Base-by-base conservation (phyloP, 2,797 vertebrate species). In the Pipistrellus pygmaeus region DNA sequence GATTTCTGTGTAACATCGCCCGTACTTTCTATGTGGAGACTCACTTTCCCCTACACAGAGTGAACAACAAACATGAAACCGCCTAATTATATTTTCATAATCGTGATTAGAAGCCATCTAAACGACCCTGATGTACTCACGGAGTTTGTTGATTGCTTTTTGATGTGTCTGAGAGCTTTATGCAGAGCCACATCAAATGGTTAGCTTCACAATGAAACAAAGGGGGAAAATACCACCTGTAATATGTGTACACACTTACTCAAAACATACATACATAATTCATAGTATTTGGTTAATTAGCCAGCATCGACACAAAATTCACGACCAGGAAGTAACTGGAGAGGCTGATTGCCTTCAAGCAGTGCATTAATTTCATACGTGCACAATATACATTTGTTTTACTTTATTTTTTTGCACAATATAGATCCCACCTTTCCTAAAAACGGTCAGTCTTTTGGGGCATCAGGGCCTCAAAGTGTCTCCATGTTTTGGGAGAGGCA, bases 121-220 rank as follows among this genome's bases (percentile, higher is more conserved):
- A 98, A 98, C 98, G 96, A 98, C 97, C 98, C 97, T 98, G 98
- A 98, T 97, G 97, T 97, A 98, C 97, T 98, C 98, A 98, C 97
- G 98, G 97, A 98, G 98, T 98, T 98, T 98, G 98, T 97, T 98
- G 98, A 98, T 98, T 98, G 98, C 97, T 98, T 98, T 98, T 98
- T 98, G 97, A 98, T 98, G 96, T 97, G 93, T 97, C 96, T 96
- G 97, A 98, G 93, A 98, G 97, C 97, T 98, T 97, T 98, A 94
- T 97, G 97, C 91, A 93, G 95, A 98, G 96, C 96, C 96, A 97
- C 97, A 98, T 97, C 97, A 97, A 98, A 98, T 98, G 96, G 97
- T 96, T 97, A 96, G 93, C 89, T 98, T 97, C 97, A 98, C 96
- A 97, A 97, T 97, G 96, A 97, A 98, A 97, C 96, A 97, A 97